phyloP scores from a whole-genome alignment of 1,140 invertebrate species.

The Onthophagus taurus region DNA sequence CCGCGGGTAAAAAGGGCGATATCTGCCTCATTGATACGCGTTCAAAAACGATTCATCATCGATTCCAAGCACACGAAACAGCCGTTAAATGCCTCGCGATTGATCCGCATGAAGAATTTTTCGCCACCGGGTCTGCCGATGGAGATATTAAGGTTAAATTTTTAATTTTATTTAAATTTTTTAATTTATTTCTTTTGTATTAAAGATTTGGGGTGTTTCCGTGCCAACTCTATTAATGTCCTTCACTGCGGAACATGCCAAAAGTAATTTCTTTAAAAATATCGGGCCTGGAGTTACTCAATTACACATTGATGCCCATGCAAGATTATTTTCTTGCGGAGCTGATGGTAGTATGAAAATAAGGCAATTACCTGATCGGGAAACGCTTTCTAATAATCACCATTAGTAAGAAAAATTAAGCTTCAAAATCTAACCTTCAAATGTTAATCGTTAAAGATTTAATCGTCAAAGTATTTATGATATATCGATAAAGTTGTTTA shows the following conservation, averaged over 20 bases:
- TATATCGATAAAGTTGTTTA: no score
- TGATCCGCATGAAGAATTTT: slow-evolving; percentile 91
- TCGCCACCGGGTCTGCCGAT: slow-evolving; percentile 95
- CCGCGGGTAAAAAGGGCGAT: slow-evolving; percentile 92
- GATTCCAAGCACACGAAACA: slow-evolving; percentile 86
- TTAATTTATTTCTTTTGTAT: slow-evolving; percentile 6
- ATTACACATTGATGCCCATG: slow-evolving; percentile 76
- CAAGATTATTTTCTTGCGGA: slow-evolving; percentile 92
- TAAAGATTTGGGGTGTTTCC: slow-evolving; percentile 85
- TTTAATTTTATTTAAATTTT: not conserved
- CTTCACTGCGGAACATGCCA: slow-evolving; percentile 87
- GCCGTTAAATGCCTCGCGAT: slow-evolving; percentile 91
- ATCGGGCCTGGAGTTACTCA: slow-evolving; percentile 95
- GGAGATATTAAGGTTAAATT: slow-evolving; percentile 90
- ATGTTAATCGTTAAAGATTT: no score
- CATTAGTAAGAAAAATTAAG: no score
- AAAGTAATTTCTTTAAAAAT: slow-evolving; percentile 90
- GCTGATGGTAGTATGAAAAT: slow-evolving; percentile 99
- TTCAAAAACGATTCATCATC: slow-evolving; percentile 76
- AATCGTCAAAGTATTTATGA: no score
- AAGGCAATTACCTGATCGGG: slow-evolving; percentile 71
- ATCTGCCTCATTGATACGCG: slow-evolving; percentile 92
- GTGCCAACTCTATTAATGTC: slow-evolving; percentile 77
- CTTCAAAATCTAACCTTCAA: no score
- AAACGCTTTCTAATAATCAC: slow-evolving; percentile 34